A percentile compares a stretch with the other conserved stretches of the same genome.
Evolutionary conservation across 2,797 vertebrate genomes (phyloP).

Genomic region (Argentina silus): DNA sequence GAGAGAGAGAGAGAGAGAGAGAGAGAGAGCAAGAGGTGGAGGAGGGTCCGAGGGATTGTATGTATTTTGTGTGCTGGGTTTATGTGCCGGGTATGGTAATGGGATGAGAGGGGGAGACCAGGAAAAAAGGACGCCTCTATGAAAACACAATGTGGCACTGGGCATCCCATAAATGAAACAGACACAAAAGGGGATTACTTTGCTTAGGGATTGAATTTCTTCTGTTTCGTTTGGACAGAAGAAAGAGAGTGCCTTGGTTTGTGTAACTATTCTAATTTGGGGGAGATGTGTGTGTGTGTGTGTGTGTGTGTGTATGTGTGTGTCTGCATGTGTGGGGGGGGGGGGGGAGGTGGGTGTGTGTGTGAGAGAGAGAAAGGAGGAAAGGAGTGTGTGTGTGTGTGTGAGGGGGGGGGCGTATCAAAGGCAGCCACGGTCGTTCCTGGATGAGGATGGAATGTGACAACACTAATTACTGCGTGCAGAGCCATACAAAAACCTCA

Average conservation of each 20-base stretch:
- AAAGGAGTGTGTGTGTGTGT: slow-evolving; percentile 2
- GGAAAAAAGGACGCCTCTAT: slow-evolving; percentile 5
- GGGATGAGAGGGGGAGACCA: slow-evolving; percentile 12
- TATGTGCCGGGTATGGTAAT: slow-evolving; percentile 17
- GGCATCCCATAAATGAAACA: slow-evolving; percentile 32
- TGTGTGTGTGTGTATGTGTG: background rate
- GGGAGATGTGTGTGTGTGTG: background rate
- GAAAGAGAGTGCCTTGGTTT: slow-evolving; percentile 18
- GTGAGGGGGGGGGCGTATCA: slow-evolving; percentile 21
- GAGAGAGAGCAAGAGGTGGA: background rate
- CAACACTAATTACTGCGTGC: slow-evolving; percentile 48
- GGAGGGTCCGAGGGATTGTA: background rate
- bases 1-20: background rate
- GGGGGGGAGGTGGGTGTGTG: background rate
- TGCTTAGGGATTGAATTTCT: slow-evolving; percentile 25
- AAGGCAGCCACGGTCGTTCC: slow-evolving; percentile 30
- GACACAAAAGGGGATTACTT: slow-evolving; percentile 42
- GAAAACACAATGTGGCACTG: slow-evolving; percentile 19
- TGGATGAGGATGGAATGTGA: slow-evolving; percentile 48
- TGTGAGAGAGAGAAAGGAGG: background rate
- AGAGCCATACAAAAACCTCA: slow-evolving; percentile 27
- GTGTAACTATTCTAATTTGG: slow-evolving; percentile 40
- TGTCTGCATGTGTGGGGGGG: background rate
- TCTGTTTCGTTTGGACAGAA: slow-evolving; percentile 34
- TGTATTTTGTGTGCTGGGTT: background rate